A percentile compares a stretch with the other conserved stretches of the same genome.
phyloP scores from a whole-genome alignment of 1,140 invertebrate species.

The Octopus sinensis region DNA sequence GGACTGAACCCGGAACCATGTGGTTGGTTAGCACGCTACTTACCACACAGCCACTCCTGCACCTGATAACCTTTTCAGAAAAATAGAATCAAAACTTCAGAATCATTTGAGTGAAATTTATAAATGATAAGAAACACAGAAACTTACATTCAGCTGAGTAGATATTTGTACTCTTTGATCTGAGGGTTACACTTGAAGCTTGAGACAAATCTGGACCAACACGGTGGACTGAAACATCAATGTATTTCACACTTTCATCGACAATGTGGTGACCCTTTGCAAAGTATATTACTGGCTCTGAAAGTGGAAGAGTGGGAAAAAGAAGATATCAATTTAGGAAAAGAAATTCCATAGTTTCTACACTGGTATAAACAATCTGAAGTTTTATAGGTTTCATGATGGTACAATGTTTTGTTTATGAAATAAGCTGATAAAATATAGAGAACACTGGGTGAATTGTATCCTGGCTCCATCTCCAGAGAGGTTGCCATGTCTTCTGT shows the following conservation, averaged over 20 bases:
- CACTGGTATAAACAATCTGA: too few species aligned
- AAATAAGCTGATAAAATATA: not conserved
- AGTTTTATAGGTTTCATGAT: too few species aligned
- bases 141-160: constrained; percentile 51
- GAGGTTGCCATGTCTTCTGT: too few species aligned
- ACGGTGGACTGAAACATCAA: constrained; percentile 52
- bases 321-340: not conserved
- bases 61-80: too few species aligned
- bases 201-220: constrained; percentile 55
- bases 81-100: too few species aligned
- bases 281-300: constrained; percentile 56
- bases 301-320: constrained; percentile 21
- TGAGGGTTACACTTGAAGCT: constrained; percentile 50
- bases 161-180: constrained; percentile 47
- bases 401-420: not conserved
- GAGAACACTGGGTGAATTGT: too few species aligned
- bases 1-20: too few species aligned
- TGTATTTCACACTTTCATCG: constrained; percentile 54
- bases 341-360: not conserved
- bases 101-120: too few species aligned
- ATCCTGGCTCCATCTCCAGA: too few species aligned
- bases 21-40: too few species aligned
- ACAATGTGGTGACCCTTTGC: constrained; percentile 45
- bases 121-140: too few species aligned
- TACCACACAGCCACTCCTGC: too few species aligned